Evolutionary conservation across 2,797 vertebrate species (phyloP).

Genomic region (Melanotaenia trifasciata): DNA sequence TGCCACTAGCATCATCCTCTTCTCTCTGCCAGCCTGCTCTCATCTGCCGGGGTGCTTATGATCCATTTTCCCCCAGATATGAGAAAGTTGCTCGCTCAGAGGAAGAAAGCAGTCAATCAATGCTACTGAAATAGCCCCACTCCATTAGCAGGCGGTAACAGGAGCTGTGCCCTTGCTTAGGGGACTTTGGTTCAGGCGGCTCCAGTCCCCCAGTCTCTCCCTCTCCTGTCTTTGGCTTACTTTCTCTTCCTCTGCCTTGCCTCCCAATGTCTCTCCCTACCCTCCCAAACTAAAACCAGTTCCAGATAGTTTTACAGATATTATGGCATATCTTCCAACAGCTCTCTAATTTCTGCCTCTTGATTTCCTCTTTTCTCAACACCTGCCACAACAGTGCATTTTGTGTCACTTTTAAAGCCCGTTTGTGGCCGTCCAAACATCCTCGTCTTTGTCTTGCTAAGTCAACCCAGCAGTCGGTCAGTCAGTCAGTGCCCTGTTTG

Average conservation of each 20-base stretch:
- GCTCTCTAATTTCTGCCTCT: constrained; percentile 64
- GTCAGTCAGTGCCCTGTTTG: constrained; percentile 58
- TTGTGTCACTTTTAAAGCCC: constrained; percentile 65
- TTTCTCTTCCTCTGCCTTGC: constrained; percentile 49
- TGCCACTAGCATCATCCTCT: constrained; percentile 72
- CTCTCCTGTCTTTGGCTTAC: constrained; percentile 66
- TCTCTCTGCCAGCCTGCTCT: constrained; percentile 65
- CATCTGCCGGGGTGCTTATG: constrained; percentile 80
- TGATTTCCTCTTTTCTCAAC: constrained; percentile 65
- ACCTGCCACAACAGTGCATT: constrained; percentile 39
- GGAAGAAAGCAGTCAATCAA: constrained; percentile 88
- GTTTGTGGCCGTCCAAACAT: constrained; percentile 61
- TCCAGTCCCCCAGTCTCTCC: constrained; percentile 72
- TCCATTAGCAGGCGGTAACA: constrained; percentile 88
- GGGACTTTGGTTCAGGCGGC: constrained; percentile 81
- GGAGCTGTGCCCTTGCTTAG: constrained; percentile 86
- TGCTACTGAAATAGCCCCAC: constrained; percentile 87
- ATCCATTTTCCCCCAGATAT: constrained; percentile 86
- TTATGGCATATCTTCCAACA: constrained; percentile 61
- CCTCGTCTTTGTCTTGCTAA: constrained; percentile 58
- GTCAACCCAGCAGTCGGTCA: constrained; percentile 51
- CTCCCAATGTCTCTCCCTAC: constrained; percentile 18
- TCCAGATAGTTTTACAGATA: constrained; percentile 75
- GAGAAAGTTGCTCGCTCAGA: constrained; percentile 86
- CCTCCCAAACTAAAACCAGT: constrained; percentile 65